Evolutionary conservation across 1,140 invertebrate species (phyloP), one percentile per base, ranked within the genome.

Genomic region (Platyscapa corneri): DNA sequence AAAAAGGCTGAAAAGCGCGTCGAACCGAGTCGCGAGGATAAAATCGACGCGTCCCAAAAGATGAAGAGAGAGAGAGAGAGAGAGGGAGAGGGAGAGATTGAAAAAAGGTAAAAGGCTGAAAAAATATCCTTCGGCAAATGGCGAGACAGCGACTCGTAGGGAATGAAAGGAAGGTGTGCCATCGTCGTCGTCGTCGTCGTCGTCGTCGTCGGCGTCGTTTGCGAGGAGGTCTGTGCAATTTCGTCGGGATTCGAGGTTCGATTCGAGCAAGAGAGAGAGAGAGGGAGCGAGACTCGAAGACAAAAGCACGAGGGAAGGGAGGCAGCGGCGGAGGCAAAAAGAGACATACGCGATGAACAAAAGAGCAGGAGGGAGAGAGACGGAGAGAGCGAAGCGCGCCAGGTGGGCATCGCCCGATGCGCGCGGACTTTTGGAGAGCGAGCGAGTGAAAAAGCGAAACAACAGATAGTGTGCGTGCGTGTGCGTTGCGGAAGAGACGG

Each of bases 151-250:
- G 32, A 79, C 20, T 75, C 34, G 75, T 70, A 72, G 23, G 84
- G 65, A 72, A 84, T 70, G 70, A 46, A 79, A 60, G 74, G 60
- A 82, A 60, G 18, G 84, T 82, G 85, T 84, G 83, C 30, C 32
- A n/a, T 64, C 23, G 65, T 56, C 39, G 32, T 37, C 14, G 18
- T n/a, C 46, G 2, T 75, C 39, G 72, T 30, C 27, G n/a, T 49
- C 39, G 42, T 27, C 39, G 20, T 12, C 37, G 37, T n/a, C 37
- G 72, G 23, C 8, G 72, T 27, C 49, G 32, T 34, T 34, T 30
- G 60, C 53, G 42, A 81, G 76, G 60, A 87, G n/a, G n/a, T n/a
- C 75, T 85, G 77, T 83, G 83, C 85, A 87, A 87, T 88, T 88
- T 88, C 23, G 86, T 82, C 77, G 46, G 85, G 81, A 86, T 87